Evolutionary conservation across 1,140 invertebrate genomes (phyloP), one percentile per base, ranked within the genome.

Genomic region (Pomacea maculata): DNA sequence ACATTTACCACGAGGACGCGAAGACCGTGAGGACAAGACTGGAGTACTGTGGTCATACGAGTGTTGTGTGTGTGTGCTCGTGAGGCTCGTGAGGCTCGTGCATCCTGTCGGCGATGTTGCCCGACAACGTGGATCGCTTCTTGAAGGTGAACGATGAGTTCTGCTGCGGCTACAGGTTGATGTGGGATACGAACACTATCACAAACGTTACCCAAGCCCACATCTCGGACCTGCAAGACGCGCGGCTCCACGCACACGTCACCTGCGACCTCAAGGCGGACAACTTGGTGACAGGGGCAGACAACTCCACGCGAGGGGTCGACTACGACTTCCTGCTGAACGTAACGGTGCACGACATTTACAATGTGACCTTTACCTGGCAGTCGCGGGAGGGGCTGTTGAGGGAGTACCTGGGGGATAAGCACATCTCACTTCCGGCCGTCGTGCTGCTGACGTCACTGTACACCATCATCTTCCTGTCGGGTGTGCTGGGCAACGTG

Each of bases 401-500:
- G 34, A 34, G 65, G 29, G 17, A 71, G 14, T 45, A 78, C 29
- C 78, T 87, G 34, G 86, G 86, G 9, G 79, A 83, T 3, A 67
- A 82, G 1, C 78, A 85, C 76, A 63, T 86, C 75, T 83, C 84
- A 67, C 81, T 79, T 4, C 82, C 75, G 61, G 85, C 83, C 1
- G 82, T 86, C 34, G 82, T 87, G 14, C 71, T 87, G 11, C 78
- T 94, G 82, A 93, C 92, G 3, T 92, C 97, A 9, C 93, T 98
- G 45, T 98, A 98, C 90, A 88, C 93, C 0, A 83, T 96, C 0
- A 97, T 98, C 84, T 96, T 98, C 85, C 85, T 98, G 3, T 95
- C 94, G 2, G 97, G 97, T 5, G 91, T 96, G 0, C 91, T 98
- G 19, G 98, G 98, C 3, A 99, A 99, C 90, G 92, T 98, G 12